These are phyloP conservation scores for Brachyptera putata DNA, from an alignment of 2,888 invertebrate genomes.

Conservation along the genomic window DNA sequence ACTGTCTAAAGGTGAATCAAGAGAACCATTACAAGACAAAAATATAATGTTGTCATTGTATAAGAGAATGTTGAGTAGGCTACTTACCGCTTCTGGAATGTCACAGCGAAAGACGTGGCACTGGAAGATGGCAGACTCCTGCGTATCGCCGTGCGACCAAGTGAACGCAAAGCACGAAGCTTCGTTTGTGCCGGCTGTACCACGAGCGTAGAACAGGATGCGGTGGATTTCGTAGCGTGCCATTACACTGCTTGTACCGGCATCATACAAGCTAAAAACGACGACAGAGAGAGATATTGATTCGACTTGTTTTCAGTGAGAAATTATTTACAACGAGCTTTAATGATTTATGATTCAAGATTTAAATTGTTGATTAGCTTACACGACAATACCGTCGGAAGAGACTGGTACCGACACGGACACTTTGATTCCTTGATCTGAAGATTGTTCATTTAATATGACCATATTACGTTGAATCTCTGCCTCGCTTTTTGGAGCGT, in stretches of 20 bases:
- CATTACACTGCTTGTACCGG: slow-evolving; percentile 73
- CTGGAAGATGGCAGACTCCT: slow-evolving; percentile 85
- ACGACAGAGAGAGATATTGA: slow-evolving; percentile 14
- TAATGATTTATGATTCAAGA: not conserved
- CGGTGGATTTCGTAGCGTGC: slow-evolving; percentile 86
- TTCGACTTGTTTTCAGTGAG: not conserved
- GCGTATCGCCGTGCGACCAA: slow-evolving; percentile 88
- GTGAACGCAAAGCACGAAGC: slow-evolving; percentile 97
- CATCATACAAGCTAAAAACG: slow-evolving; percentile 70
- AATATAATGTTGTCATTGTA: too few species aligned
- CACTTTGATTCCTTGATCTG: slow-evolving; percentile 81
- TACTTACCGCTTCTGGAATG: slow-evolving; percentile 86
- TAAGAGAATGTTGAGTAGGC: too few species aligned
- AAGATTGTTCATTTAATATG: slow-evolving; percentile 68
- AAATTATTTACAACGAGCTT: not conserved
- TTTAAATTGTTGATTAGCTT: slow-evolving; percentile 51
- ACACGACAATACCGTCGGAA: slow-evolving; percentile 92
- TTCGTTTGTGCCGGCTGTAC: slow-evolving; percentile 74
- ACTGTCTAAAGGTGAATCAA: too few species aligned
- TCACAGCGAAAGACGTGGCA: slow-evolving; percentile 97
- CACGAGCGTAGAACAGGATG: slow-evolving; percentile 92
- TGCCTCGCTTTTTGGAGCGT: slow-evolving; percentile 85
- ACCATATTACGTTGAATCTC: slow-evolving; percentile 93
- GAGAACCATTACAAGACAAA: too few species aligned
- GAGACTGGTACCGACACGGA: slow-evolving; percentile 89